Evolutionary conservation across 2,888 invertebrate genomes (phyloP).

Genomic region (Apodemia hepburni): DNA sequence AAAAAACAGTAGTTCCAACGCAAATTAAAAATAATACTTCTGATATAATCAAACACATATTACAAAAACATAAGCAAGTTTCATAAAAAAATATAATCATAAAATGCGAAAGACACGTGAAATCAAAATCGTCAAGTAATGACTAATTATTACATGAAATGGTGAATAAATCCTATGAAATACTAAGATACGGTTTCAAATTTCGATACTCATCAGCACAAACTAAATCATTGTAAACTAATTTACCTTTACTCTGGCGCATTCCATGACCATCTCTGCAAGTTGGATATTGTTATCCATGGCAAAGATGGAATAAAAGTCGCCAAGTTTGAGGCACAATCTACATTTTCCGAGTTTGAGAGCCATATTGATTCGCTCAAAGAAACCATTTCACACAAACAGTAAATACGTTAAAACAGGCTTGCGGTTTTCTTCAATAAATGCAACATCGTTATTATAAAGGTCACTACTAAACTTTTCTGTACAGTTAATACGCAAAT

Average conservation of each 20-base stretch:
- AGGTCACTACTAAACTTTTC: slow-evolving; percentile 21
- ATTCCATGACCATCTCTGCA: slow-evolving; percentile 77
- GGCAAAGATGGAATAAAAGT: slow-evolving; percentile 75
- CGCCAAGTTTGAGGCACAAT: slow-evolving; percentile 76
- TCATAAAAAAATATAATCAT: neutral
- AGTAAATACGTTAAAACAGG: slow-evolving; percentile 41
- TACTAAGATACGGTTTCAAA: slow-evolving; percentile 19
- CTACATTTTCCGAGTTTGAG: slow-evolving; percentile 78
- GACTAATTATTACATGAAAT: neutral
- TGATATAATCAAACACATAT: neutral
- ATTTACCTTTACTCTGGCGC: slow-evolving; percentile 67
- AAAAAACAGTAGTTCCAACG: neutral
- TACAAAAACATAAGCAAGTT: neutral
- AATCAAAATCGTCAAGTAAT: neutral
- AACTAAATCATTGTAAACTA: slow-evolving; percentile 14
- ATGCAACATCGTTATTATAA: slow-evolving; percentile 9
- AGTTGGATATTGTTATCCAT: slow-evolving; percentile 70
- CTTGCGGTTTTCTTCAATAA: slow-evolving; percentile 22
- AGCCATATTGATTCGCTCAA: slow-evolving; percentile 70
- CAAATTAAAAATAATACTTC: neutral
- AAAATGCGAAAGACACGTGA: neutral
- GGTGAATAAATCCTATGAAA: neutral
- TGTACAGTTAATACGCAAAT: slow-evolving; percentile 19
- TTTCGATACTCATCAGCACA: slow-evolving; percentile 23
- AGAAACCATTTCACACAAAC: slow-evolving; percentile 52